These are phyloP conservation scores for Anarsia innoxiella DNA, from an alignment of 2,888 invertebrate species.

Conservation along the genomic window DNA sequence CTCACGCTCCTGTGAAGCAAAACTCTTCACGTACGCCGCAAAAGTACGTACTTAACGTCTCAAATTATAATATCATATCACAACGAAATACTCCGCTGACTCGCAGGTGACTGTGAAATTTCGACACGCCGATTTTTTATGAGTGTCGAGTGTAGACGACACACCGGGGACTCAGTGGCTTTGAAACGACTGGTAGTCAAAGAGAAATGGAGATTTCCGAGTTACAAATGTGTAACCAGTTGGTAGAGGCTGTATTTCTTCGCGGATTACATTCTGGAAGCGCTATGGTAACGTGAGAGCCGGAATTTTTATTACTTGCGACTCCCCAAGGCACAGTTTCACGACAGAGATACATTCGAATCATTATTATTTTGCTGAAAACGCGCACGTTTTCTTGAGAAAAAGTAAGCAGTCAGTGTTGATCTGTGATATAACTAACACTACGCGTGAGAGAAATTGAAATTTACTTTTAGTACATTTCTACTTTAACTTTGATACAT, in stretches of 20 bases:
- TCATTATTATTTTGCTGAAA: slow-evolving; percentile 52
- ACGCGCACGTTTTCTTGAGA: slow-evolving; percentile 31
- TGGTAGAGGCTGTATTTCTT: slow-evolving; percentile 65
- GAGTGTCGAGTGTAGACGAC: slow-evolving; percentile 61
- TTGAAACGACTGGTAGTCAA: slow-evolving; percentile 67
- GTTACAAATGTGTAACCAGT: slow-evolving; percentile 70
- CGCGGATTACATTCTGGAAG: slow-evolving; percentile 65
- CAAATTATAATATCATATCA: slow-evolving; percentile 37
- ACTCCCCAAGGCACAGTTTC: slow-evolving; percentile 57
- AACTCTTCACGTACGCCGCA: slow-evolving; percentile 6
- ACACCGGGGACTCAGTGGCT: slow-evolving; percentile 62
- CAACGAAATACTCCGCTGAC: slow-evolving; percentile 29
- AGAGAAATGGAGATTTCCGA: slow-evolving; percentile 71
- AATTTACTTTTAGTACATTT: too few relatives aligned
- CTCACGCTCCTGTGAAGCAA: background rate
- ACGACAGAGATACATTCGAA: slow-evolving; percentile 59
- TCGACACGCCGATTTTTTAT: slow-evolving; percentile 66
- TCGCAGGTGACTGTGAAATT: slow-evolving; percentile 29
- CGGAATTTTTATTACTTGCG: slow-evolving; percentile 64
- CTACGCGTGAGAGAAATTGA: too few relatives aligned
- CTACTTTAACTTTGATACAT: too few relatives aligned
- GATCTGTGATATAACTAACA: too few relatives aligned
- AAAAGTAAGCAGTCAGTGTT: slow-evolving; percentile 17
- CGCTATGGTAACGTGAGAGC: slow-evolving; percentile 55
- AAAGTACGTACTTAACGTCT: slow-evolving; percentile 8